Base-by-base conservation (phyloP, 2,113 vertebrate genomes). In the Gadus macrocephalus region DNA sequence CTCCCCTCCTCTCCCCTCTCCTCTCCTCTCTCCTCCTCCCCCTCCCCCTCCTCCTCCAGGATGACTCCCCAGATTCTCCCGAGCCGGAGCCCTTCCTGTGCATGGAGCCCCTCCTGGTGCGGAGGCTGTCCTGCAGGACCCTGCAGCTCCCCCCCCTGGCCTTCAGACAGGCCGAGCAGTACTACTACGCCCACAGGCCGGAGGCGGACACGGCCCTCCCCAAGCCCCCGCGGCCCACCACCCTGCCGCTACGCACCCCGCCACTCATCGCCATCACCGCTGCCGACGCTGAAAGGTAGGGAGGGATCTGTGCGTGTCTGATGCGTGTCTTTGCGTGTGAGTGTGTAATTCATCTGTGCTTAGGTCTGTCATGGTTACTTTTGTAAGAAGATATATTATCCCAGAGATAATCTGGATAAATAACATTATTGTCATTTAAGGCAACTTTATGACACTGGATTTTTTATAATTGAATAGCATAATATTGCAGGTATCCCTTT, bases 251-350 rank as follows among this genome's bases (percentile, higher is more conserved):
- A 74, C 95, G 93, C 82, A 91, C 90, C 25, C 93, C 94, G 19
- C 97, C 97, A 0, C 87, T 97, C 82, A 99, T 98, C 69, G 95
- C 95, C 72, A 97, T 99, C 83, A 98, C 96, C 1, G 90, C 95
- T 0, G 96, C 94, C 1, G 96, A 99, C 69, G 90, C 90, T 70
- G 93, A 82, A 90, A 95, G 96, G 97, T 99, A 86, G 90, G 92
- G 88, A 2, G 31, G 31, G 31, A 49, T 16, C 27, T 16, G 42
- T 8, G 31, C 0, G 5, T 56, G 25, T 17, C 8, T 19, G 31
- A 35, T 1, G 31, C 6, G 20, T 20, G 20, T 20, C 20, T 20
- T 20, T 20, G 20, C 20, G 31, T 35, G 31, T 35, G 4, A 35
- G 4, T 35, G 31, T 35, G 31, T 35, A 35, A 35, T 35, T 35